Base-by-base conservation (phyloP, 2,797 vertebrate species). In the Scyliorhinus canicula region DNA sequence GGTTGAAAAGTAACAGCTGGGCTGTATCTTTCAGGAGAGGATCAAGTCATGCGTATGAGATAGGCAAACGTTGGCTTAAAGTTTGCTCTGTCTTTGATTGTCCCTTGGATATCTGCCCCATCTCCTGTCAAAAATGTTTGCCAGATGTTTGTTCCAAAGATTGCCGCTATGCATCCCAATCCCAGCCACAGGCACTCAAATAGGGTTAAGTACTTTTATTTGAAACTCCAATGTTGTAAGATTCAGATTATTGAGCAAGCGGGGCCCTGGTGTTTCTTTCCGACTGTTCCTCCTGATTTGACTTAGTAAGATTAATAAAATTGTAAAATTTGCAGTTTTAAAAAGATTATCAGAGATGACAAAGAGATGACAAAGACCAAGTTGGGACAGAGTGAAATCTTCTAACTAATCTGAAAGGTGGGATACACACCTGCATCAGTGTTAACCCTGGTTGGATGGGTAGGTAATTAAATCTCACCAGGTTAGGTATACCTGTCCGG, bases 31-130 rank as follows among this genome's bases (percentile, higher is more conserved):
- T 98, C 98, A 98, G 98, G 97, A 97, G 97, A 97, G 97, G 98
- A 98, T 98, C 97, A 98, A 98, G 98, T 97, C 96, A 97, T 98
- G 97, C 98, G 98, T 98, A 98, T 98, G 98, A 98, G 98, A 98
- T 98, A 98, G 98, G 98, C 98, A 98, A 99, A 98, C 97, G 98
- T 98, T 98, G 98, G 98, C 98, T 98, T 99, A 99, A 98, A 98
- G 98, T 98, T 98, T 98, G 98, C 98, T 97, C 98, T 98, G 97
- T 96, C 98, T 99, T 99, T 99, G 98, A 99, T 99, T 99, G 98
- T 98, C 98, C 31, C 98, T 99, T 99, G 98, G 98, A 99, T 98
- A 99, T 99, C 98, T 99, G 98, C 98, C 98, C 98, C 98, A 97
- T 98, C 98, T 98, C 98, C 98, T 97, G 97, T 98, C 98, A 99